Base-by-base conservation (phyloP, 1,140 invertebrate genomes). In the Mizuhopecten yessoensis region DNA sequence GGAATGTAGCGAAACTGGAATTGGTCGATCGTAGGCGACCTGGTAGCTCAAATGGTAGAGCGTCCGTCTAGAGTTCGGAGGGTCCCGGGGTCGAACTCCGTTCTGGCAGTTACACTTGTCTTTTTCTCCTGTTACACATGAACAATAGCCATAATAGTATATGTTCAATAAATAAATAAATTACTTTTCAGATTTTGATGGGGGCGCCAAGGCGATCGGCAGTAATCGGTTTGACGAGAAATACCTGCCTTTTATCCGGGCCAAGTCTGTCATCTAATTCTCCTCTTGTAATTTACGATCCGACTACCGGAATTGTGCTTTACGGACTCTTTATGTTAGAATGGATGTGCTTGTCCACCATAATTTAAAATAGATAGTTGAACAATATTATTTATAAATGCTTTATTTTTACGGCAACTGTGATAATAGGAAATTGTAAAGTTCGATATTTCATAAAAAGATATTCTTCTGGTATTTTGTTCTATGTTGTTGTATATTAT, bases 211-310 rank as follows among this genome's bases (percentile, higher is more conserved):
- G 33, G 23, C 87, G n/a, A 36, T 87, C 34, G 36, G 89, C 33
- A 89, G 88, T 57, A 33, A 87, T 34, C 49, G 86, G 33, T 89
- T 91, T 36, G 86, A 89, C 45, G 91, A 91, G 10, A 89, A 75
- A n/a, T 89, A 89, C 86, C 29, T 91, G 33, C 91, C 91, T 34
- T 45, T 89, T 49, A 42, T 91, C 17, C 88, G 88, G 34, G 88
- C 89, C n/a, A 87, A 75, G 34, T 45, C 91, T 33, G 87, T 91
- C 33, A 91, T 92, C 13, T 92, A 86, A 34, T 33, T 33, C 33
- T 45, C 33, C n/a, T 36, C 9, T 45, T 10, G n/a, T n/a, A n/a
- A n/a, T n/a, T 13, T 39, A 5, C 23, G n/a, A 3, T 75, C 57
- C 29, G 0, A n/a, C 5, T 39, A 29, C 23, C 5, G 23, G 15